Evolutionary conservation across 37 sponge, comb jelly and placozoan genomes (phyloP).

Genomic region (Diacarnus erythraeanus): DNA sequence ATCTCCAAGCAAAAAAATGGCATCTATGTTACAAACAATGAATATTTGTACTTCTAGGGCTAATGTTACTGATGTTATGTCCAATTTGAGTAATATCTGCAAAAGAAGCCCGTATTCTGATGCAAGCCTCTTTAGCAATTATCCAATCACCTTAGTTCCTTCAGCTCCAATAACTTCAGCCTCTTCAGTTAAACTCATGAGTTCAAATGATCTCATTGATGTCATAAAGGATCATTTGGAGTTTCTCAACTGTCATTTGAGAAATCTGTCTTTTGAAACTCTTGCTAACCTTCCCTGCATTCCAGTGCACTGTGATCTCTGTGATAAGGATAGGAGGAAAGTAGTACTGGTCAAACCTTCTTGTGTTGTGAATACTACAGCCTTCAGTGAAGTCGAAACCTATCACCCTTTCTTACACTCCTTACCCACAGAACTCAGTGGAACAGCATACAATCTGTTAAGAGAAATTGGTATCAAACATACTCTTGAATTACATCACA

Average conservation of each 20-base stretch:
- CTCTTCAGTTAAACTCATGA: too few species aligned
- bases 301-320: constrained; percentile 13
- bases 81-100: constrained; percentile 37
- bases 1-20: not conserved
- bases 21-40: not conserved
- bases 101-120: constrained; percentile 1
- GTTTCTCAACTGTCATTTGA: not conserved
- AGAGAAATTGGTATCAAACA: constrained; percentile 11
- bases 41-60: not conserved
- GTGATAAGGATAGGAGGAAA: not conserved
- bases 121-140: constrained; percentile 22
- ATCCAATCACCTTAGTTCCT: not conserved
- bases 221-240: constrained; percentile 13
- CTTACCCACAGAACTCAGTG: constrained; percentile 3
- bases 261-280: not conserved
- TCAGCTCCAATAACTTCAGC: not conserved
- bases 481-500: constrained; percentile 11
- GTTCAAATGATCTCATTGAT: not conserved
- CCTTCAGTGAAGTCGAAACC: not conserved
- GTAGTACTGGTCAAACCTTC: constrained; percentile 47
- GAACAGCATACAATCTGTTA: not conserved
- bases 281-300: constrained; percentile 28
- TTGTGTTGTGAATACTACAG: constrained; percentile 23
- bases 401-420: constrained; percentile 45
- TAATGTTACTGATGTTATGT: constrained; percentile 34